Percentiles rank a stretch among this genome's conserved stretches.
phyloP scores from a whole-genome alignment of 2,797 vertebrate species.

The Manis pentadactyla region DNA sequence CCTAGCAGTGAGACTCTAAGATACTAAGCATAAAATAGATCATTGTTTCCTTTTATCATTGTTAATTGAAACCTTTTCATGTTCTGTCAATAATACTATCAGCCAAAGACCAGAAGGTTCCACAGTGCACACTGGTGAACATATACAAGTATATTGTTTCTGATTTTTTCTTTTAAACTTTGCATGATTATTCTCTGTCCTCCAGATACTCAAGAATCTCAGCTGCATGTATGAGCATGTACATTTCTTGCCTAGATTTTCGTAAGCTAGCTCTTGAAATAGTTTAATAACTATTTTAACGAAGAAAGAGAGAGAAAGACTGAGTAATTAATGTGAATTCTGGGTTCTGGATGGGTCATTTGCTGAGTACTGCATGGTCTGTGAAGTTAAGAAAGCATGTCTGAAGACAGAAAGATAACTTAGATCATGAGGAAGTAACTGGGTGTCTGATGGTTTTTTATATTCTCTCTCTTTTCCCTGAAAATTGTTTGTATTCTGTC shows the following conservation, averaged over 20 bases:
- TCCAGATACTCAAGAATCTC: background rate
- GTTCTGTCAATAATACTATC: background rate
- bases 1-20: background rate
- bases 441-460: background rate
- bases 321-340: background rate
- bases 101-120: background rate
- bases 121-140: background rate
- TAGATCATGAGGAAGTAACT: background rate
- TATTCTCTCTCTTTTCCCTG: background rate
- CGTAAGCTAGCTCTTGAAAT: background rate
- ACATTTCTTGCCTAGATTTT: background rate
- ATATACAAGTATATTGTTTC: background rate
- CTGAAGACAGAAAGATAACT: background rate
- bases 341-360: background rate
- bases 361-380: background rate
- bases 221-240: no score
- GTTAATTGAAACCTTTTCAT: background rate
- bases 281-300: no score
- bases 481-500: background rate
- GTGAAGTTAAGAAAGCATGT: background rate
- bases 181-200: background rate
- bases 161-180: background rate
- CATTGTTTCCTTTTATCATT: background rate
- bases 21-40: background rate
- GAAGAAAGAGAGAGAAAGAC: background rate